phyloP scores from a whole-genome alignment of 2,797 vertebrate species.

The Mormyrus hasselquistii region DNA sequence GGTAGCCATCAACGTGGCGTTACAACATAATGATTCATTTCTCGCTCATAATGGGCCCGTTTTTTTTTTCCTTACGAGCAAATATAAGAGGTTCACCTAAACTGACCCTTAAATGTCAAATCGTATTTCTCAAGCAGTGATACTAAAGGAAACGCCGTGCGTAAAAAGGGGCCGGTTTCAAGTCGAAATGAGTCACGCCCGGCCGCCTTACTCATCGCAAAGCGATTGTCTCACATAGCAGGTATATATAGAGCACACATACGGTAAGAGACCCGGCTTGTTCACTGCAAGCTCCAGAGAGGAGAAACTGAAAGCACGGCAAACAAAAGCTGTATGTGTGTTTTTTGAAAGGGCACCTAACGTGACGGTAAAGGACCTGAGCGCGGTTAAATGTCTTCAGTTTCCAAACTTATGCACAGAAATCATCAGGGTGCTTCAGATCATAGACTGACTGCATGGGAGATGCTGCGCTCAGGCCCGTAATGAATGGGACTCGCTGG shows the following conservation, averaged over 20 bases:
- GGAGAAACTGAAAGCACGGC: slow-evolving; percentile 16
- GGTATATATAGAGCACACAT: slow-evolving; percentile 17
- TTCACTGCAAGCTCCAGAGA: slow-evolving; percentile 1
- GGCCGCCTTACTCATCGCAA: not conserved
- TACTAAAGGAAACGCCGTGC: slow-evolving; percentile 19
- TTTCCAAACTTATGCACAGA: not conserved
- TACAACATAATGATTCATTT: not conserved
- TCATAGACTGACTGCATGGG: not conserved
- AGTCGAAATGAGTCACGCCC: slow-evolving; percentile 10
- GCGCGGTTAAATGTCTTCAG: not conserved
- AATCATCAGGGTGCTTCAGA: not conserved
- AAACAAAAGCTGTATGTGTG: not conserved
- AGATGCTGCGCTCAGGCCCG: not conserved
- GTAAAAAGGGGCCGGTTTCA: not conserved
- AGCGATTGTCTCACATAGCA: not conserved
- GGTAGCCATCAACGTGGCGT: not conserved
- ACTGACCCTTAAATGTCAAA: slow-evolving; percentile 28
- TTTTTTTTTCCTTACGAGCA: not conserved
- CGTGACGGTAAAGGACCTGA: not conserved
- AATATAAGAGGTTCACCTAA: slow-evolving; percentile 26
- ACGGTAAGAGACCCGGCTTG: not conserved
- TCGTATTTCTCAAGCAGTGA: slow-evolving; percentile 29
- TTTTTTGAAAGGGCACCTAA: not conserved
- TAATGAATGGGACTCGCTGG: not conserved
- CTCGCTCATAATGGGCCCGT: not conserved